phyloP scores from a whole-genome alignment of 2,113 vertebrate genomes.

The Salvator merianae region DNA sequence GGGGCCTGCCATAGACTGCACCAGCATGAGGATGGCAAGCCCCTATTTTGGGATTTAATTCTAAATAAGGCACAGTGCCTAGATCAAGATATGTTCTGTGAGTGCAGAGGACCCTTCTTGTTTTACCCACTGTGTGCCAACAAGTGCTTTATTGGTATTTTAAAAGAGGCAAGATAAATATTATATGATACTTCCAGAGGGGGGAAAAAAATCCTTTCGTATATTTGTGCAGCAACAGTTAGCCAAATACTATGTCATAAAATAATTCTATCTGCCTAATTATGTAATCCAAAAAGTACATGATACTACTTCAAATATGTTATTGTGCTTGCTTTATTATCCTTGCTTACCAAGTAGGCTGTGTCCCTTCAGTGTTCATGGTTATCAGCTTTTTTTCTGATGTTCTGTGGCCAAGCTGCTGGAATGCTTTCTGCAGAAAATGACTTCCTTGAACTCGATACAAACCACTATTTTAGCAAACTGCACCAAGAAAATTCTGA shows the following conservation, averaged over 20 bases:
- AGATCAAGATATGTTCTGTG: not conserved
- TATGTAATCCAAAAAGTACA: not conserved
- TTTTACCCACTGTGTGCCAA: not conserved
- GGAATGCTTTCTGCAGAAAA: not conserved
- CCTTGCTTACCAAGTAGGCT: conserved; percentile 12
- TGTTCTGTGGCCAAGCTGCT: conserved; percentile 32
- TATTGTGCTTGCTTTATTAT: not conserved
- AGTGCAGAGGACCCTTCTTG: too few species aligned
- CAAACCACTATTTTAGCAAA: not conserved
- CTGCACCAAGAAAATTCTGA: not conserved
- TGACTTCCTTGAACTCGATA: conserved; percentile 7
- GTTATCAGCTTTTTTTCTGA: conserved; percentile 34
- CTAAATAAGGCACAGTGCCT: too few species aligned
- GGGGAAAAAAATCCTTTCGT: not conserved
- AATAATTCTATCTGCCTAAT: not conserved
- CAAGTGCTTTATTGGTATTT: not conserved
- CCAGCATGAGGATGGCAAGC: too few species aligned
- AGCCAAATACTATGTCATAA: not conserved
- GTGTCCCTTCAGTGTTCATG: conserved; percentile 28
- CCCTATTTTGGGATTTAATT: too few species aligned
- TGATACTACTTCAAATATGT: not conserved
- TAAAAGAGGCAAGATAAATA: not conserved
- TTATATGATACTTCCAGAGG: not conserved
- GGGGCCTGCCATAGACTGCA: too few species aligned
- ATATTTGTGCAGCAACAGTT: not conserved